Conservation (phyloP, 2,113 vertebrate species). For the Mus pahari region DNA sequence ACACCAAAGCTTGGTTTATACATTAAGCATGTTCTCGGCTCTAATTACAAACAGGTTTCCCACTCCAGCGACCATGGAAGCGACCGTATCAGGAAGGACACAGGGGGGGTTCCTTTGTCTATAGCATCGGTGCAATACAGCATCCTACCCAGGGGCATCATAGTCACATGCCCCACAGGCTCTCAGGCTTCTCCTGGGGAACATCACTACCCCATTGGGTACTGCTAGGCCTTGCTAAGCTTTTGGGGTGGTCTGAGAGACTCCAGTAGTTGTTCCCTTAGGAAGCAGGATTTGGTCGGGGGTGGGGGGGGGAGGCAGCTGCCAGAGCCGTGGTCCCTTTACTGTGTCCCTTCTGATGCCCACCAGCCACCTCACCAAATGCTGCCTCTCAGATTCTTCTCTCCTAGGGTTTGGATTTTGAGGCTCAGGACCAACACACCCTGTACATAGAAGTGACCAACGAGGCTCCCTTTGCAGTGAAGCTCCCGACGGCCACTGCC, state of each 20-base stretch:
- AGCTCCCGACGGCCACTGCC: slow-evolving; percentile 88
- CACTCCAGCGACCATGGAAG: neutral
- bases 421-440: slow-evolving; percentile 84
- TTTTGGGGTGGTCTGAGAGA: neutral
- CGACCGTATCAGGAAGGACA: neutral
- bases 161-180: neutral
- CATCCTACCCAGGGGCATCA: neutral
- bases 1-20: slow-evolving; percentile 11
- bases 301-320: neutral
- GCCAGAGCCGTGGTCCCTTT: neutral
- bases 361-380: neutral
- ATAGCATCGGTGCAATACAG: neutral
- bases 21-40: slow-evolving; percentile 51
- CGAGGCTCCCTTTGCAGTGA: slow-evolving; percentile 84
- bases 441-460: slow-evolving; percentile 91
- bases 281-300: neutral
- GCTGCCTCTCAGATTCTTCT: neutral
- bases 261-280: neutral
- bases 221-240: neutral
- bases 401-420: slow-evolving; percentile 92
- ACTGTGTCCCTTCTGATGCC: neutral
- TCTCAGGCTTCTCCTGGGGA: neutral
- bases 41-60: slow-evolving; percentile 50
- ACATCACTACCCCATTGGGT: neutral
- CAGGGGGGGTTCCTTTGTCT: neutral